Base-by-base conservation (phyloP, 2,888 invertebrate species). In the Timandra comae region DNA sequence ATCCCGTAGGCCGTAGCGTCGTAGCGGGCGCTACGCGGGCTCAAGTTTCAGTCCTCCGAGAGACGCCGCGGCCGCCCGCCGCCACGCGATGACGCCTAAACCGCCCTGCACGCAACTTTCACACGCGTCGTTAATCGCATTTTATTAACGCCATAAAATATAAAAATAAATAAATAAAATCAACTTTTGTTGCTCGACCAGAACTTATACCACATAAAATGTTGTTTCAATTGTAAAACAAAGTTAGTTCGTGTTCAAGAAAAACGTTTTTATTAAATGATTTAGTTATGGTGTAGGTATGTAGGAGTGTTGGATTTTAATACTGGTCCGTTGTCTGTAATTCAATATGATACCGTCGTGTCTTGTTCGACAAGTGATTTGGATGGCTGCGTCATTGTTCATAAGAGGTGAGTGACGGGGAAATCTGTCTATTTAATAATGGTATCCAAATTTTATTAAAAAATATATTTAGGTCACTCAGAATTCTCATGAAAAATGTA, bases 121-220 rank as follows among this genome's bases (percentile, higher is more conserved):
- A 49, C 55, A 56, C 71, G 65, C 63, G 56, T 53, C 73, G 64
- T 73, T 73, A 74, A 77, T 44, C 59, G 56, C 55, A 55, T 66
- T 82, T 78, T 72, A 76, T 60, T 63, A 55, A 64, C 56, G 61
- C 50, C 55, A 53, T 74, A 71, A 77, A 77, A 63, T 16, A 16
- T 16, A 16, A 16, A 16, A 16, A 16, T 16, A 55, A 29, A 56
- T 56, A 48, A 49, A 44, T 39, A 37, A 43, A 43, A 29, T 30
- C 12, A 38, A 32, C 39, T 38, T 39, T 39, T 36, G 31, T 33
- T 32, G 35, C 35, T 33, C 34, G 25, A 28, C 27, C 10, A 11
- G 27, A 41, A 27, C 21, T 5, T 19, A 31, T 25, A 16, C 6
- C 22, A n/a, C 26, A 13, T 10, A 21, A 23, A 10, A 12, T 21